These are phyloP conservation scores for Poecilia velifera DNA, from an alignment of 2,797 vertebrate species.

Conservation along the genomic window DNA sequence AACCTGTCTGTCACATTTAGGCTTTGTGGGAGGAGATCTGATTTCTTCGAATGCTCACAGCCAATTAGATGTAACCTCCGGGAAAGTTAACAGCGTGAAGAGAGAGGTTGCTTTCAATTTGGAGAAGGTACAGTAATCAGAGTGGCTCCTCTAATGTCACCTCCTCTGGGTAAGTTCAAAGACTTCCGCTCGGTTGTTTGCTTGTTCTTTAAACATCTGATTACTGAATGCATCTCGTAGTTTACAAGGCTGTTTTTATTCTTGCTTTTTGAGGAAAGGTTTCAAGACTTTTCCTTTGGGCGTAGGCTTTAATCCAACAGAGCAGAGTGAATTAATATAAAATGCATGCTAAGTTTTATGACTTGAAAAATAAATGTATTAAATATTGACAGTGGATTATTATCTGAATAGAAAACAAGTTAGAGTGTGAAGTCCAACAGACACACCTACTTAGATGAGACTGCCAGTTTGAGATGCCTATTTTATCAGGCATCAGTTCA, in stretches of 20 bases:
- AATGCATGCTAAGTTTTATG: neutral
- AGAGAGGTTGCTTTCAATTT: neutral
- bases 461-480: neutral
- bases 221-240: neutral
- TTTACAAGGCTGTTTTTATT: neutral
- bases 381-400: neutral
- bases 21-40: slow-evolving; percentile 37
- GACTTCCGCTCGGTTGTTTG: neutral
- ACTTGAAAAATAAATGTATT: neutral
- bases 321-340: neutral
- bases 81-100: neutral
- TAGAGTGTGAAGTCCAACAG: too few relatives aligned
- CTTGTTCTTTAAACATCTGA: neutral
- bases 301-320: neutral
- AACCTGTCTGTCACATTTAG: neutral
- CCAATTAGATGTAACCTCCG: slow-evolving; percentile 31
- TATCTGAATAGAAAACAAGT: neutral
- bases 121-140: neutral
- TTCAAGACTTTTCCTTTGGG: neutral
- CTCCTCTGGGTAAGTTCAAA: slow-evolving; percentile 43
- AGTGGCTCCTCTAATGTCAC: neutral
- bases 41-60: neutral
- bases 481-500: neutral
- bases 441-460: neutral
- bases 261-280: neutral